These are phyloP conservation scores for Piaya cayana DNA, from an alignment of 2,113 vertebrate species.

Conservation along the genomic window DNA sequence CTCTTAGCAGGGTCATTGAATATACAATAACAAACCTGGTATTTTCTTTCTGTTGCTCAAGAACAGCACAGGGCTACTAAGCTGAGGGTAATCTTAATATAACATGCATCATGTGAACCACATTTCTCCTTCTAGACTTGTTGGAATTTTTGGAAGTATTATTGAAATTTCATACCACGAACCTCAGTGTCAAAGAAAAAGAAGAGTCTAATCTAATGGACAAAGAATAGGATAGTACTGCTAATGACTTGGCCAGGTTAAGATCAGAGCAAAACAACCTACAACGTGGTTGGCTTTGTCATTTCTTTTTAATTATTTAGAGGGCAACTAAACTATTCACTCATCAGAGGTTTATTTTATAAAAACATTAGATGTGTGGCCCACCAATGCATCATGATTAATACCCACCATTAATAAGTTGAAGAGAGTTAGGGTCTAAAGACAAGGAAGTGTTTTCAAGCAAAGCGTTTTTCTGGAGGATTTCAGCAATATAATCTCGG, in stretches of 20 bases:
- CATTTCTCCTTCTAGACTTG: background rate
- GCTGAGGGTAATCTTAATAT: background rate
- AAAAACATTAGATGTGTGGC: background rate
- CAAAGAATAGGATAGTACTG: background rate
- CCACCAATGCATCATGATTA: background rate
- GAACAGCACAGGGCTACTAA: background rate
- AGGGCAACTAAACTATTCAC: background rate
- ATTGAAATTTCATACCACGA: background rate
- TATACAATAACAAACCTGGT: background rate
- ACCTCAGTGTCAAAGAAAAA: background rate
- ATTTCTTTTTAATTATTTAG: background rate
- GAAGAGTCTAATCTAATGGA: background rate
- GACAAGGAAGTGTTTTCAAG: constrained; percentile 80
- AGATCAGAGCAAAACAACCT: background rate
- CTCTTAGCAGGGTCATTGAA: background rate
- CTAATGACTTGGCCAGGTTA: background rate
- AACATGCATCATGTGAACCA: background rate
- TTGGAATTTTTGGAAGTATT: background rate
- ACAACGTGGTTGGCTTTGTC: background rate
- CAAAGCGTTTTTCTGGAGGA: constrained; percentile 82
- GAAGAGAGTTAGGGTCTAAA: constrained; percentile 76
- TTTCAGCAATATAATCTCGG: constrained; percentile 79
- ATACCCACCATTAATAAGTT: constrained; percentile 80
- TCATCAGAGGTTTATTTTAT: background rate
- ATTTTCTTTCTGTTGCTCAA: background rate